Conservation (phyloP, 2,797 vertebrate genomes). For the Myripristis murdjan region DNA sequence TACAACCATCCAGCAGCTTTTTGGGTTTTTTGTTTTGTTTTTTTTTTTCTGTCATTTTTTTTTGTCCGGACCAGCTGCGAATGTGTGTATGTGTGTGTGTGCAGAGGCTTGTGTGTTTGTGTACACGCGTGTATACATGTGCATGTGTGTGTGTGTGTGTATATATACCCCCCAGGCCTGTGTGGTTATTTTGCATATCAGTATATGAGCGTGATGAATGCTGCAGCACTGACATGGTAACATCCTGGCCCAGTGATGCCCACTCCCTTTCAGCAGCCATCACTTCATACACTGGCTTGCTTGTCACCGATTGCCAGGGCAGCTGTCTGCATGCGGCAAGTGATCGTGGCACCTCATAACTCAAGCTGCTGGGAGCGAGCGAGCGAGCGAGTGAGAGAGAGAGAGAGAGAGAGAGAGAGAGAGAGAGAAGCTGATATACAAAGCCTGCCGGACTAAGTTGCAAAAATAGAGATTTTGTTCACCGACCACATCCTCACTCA, state of each 20-base stretch:
- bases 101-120: not conserved
- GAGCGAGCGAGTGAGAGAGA: too few species aligned
- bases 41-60: conserved; percentile 9
- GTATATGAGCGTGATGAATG: not conserved
- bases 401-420: too few species aligned
- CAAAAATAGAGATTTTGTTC: conserved; percentile 6
- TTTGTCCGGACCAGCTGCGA: conserved; percentile 15
- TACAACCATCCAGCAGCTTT: conserved; percentile 18
- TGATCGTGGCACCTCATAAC: conserved; percentile 70
- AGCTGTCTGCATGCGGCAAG: conserved; percentile 75
- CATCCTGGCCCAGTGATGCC: conserved; percentile 18
- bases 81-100: not conserved
- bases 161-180: not conserved
- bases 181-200: not conserved
- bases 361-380: conserved; percentile 47
- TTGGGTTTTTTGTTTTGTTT: conserved; percentile 38
- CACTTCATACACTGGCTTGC: conserved; percentile 46
- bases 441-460: not conserved
- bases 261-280: conserved; percentile 24
- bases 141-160: not conserved
- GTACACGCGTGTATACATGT: not conserved
- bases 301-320: conserved; percentile 69
- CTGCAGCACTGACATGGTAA: not conserved
- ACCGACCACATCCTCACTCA: too few species aligned
- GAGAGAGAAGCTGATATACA: conserved; percentile 20